Percentiles rank a stretch among this genome's conserved stretches.
These are phyloP conservation scores for Sebastes schlegelii DNA, from an alignment of 2,113 vertebrate genomes.

Conservation along the genomic window DNA sequence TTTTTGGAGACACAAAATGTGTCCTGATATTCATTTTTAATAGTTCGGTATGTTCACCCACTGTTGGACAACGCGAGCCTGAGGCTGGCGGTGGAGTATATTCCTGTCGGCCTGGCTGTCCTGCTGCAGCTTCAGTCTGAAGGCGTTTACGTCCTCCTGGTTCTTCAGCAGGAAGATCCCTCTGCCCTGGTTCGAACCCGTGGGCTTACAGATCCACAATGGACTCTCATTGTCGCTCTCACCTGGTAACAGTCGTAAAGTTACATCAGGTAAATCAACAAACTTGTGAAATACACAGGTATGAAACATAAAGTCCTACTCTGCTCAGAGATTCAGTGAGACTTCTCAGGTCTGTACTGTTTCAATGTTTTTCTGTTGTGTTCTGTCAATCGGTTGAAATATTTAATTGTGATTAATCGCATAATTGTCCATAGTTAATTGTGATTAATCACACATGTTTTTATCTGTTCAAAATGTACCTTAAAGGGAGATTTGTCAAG, in stretches of 20 bases:
- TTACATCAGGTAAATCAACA: conserved; percentile 3
- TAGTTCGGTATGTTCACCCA: conserved; percentile 62
- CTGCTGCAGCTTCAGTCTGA: conserved; percentile 81
- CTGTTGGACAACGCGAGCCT: conserved; percentile 88
- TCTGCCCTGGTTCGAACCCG: conserved; percentile 88
- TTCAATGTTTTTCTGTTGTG: background rate
- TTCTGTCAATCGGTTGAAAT: background rate
- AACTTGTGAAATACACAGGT: background rate
- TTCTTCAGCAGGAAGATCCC: conserved; percentile 91
- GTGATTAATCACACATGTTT: no score
- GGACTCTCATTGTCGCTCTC: conserved; percentile 51
- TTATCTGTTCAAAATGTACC: no score
- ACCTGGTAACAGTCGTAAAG: conserved; percentile 41
- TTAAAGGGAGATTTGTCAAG: no score
- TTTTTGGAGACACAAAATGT: background rate
- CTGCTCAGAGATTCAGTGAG: background rate
- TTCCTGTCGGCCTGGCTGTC: conserved; percentile 57
- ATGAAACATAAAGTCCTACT: background rate
- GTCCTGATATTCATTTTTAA: background rate
- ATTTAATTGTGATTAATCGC: no score
- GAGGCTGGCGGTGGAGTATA: conserved; percentile 55
- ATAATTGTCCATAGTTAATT: no score
- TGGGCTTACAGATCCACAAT: conserved; percentile 94
- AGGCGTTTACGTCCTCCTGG: conserved; percentile 75
- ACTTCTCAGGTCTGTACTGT: background rate